Base-by-base conservation (phyloP, 2,888 invertebrate genomes). In the Hylaea fasciaria region DNA sequence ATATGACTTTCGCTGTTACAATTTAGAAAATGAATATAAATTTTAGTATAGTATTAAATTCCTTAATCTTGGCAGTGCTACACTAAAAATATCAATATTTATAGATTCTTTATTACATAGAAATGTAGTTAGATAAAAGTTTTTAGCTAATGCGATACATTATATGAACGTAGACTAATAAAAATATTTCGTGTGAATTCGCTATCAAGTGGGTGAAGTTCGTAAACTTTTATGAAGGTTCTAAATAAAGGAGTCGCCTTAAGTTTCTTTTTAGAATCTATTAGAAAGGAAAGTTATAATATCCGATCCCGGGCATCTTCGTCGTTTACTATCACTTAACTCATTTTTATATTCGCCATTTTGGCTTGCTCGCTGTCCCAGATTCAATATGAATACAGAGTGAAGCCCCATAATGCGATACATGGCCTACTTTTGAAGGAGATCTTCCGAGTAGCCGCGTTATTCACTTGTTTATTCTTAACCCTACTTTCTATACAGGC, bases 321-420 rank as follows among this genome's bases (percentile, higher is more conserved):
- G 74, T 78, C 85, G 82, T 86, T 87, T 87, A 87, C 84, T 86
- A 87, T 87, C 87, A 86, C 87, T 87, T 87, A 86, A 86, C 86
- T 87, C 86, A 88, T 88, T 88, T 88, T 88, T 87, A 88, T 87
- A 83, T 77, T 77, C 79, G 79, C 83, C 81, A 82, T 87, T 87
- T 86, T 83, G 86, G 84, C 84, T 83, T 82, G 80, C 78, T 80
- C 74, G 79, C 78, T 82, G 85, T 81, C 85, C 85, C 84, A 83
- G 80, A 85, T 86, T 82, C 81, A 78, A 80, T 80, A 83, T 86
- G 86, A 86, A 88, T 87, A 86, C 85, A 81, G 82, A 86, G 77
- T 80, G 74, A 74, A 80, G 75, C 66, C 72, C 76, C 75, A 82
- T 85, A 82, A 82, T 78, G 81, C 83, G 81, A 85, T 86, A 86